A percentile compares a stretch with the other conserved stretches of the same genome.
Conservation (phyloP, 2,888 invertebrate genomes). For the Philonicus albiceps region DNA sequence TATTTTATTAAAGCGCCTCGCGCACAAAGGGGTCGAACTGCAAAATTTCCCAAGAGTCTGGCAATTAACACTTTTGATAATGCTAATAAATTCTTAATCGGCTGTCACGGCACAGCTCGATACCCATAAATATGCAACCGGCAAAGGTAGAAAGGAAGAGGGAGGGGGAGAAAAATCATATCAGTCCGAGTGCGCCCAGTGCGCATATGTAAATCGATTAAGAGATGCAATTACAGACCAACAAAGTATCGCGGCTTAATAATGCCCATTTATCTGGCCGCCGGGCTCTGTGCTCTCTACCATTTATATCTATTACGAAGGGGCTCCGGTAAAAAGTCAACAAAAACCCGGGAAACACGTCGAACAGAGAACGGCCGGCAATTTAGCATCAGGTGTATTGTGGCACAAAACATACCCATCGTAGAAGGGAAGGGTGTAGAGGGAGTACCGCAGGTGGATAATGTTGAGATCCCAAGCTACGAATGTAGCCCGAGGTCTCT, state of each 20-base stretch:
- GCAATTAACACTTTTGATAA: constrained; percentile 37
- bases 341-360: constrained; percentile 4
- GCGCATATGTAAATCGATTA: constrained; percentile 36
- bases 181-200: constrained; percentile 10
- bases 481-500: background rate
- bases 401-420: background rate
- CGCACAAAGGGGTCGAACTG: background rate
- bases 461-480: background rate
- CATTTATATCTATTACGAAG: constrained; percentile 17
- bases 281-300: background rate
- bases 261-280: constrained; percentile 28
- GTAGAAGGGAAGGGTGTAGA: background rate
- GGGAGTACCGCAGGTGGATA: background rate
- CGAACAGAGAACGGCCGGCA: background rate
- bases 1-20: background rate
- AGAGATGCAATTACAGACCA: constrained; percentile 34
- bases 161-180: background rate
- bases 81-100: constrained; percentile 33
- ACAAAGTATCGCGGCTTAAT: constrained; percentile 28
- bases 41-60: constrained; percentile 9
- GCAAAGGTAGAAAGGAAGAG: background rate
- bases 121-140: background rate
- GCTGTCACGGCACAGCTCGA: background rate
- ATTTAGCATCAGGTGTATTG: background rate
- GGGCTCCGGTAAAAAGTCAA: background rate